These are phyloP conservation scores for Burhinus bistriatus DNA, from an alignment of 2,113 vertebrate genomes.

Conservation along the genomic window DNA sequence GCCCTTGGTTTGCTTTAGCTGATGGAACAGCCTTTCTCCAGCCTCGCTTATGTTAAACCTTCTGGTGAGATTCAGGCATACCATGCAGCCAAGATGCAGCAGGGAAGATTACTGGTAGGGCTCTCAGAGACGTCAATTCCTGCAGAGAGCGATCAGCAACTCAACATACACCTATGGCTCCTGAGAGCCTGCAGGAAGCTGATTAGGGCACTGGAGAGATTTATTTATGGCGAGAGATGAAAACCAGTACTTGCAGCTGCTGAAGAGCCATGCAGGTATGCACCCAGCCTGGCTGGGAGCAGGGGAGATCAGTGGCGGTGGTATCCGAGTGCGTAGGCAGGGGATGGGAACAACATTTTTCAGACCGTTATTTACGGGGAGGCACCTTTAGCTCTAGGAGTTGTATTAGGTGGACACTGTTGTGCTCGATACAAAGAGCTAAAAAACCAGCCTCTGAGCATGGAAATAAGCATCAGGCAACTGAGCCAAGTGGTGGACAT, in stretches of 20 bases:
- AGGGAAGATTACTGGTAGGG: background rate
- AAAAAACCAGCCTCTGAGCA: background rate
- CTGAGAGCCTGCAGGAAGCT: background rate
- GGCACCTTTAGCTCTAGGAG: background rate
- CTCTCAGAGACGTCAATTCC: background rate
- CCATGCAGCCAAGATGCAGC: background rate
- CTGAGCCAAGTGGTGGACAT: background rate
- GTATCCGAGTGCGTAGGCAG: accelerated
- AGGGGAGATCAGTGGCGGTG: background rate
- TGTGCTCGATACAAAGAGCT: background rate
- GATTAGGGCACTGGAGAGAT: background rate
- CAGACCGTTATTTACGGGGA: background rate
- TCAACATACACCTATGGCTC: background rate
- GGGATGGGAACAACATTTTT: background rate
- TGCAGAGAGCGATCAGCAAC: background rate
- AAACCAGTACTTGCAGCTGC: background rate
- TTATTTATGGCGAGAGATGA: background rate
- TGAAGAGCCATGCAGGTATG: background rate
- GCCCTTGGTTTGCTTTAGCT: background rate
- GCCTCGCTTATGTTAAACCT: background rate
- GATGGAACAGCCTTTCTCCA: background rate
- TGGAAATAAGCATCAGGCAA: background rate
- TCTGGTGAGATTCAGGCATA: background rate
- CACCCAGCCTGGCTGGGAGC: background rate
- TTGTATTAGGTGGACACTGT: too few relatives aligned